A percentile compares a stretch with the other conserved stretches of the same genome.
Evolutionary conservation across 2,888 invertebrate species (phyloP).

Genomic region (Helleia helle): DNA sequence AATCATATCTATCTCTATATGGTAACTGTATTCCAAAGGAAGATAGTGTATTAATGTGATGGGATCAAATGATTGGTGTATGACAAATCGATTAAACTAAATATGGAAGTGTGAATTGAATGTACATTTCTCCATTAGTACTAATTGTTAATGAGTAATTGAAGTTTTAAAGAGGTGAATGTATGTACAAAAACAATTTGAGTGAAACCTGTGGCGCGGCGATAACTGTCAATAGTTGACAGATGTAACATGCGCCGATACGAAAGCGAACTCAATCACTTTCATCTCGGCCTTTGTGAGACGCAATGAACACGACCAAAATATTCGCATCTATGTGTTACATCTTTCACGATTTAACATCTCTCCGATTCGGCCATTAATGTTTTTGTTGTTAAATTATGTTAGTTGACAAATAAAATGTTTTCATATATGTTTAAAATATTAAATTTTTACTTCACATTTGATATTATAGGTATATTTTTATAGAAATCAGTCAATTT

Average conservation of each 20-base stretch:
- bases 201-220: slow-evolving; percentile 22
- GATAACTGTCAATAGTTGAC: slow-evolving; percentile 36
- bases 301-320: slow-evolving; percentile 56
- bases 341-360: slow-evolving; percentile 32
- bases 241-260: slow-evolving; percentile 23
- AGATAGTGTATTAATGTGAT: too few relatives aligned
- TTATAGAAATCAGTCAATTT: too few relatives aligned
- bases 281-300: slow-evolving; percentile 51
- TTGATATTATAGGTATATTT: too few relatives aligned
- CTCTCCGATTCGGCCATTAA: slow-evolving; percentile 18
- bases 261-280: slow-evolving; percentile 63
- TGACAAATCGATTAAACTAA: too few relatives aligned
- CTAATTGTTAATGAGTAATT: slow-evolving; percentile 5
- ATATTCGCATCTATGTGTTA: slow-evolving; percentile 65
- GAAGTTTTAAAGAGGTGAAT: slow-evolving; percentile 13
- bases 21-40: too few relatives aligned
- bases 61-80: too few relatives aligned
- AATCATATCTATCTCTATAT: too few relatives aligned
- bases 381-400: neutral
- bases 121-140: neutral
- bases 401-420: neutral
- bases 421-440: too few relatives aligned
- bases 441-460: too few relatives aligned
- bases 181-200: slow-evolving; percentile 17
- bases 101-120: neutral